Base-by-base conservation (phyloP, 2,797 vertebrate genomes). In the Gallinago stenura region DNA sequence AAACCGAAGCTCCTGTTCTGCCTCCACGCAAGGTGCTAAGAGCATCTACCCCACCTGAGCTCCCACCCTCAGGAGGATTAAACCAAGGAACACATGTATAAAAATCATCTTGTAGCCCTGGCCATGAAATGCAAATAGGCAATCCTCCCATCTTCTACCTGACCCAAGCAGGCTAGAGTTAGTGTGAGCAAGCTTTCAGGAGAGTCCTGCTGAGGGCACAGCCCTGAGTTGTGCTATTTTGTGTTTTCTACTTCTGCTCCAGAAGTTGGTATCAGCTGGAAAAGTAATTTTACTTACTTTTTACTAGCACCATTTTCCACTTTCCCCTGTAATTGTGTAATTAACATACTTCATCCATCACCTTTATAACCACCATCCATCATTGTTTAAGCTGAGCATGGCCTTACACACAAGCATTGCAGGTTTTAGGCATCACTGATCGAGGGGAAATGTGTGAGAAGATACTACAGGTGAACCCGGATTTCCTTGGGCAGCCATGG, bases 341-440 rank as follows among this genome's bases (percentile, higher is more conserved):
- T 93, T 91, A 96, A 76, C 87, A 73, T 31, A 41, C 64, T 87
- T 46, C 46, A 89, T 90, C 72, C 79, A 83, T 90, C 92, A 94
- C 83, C 57, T 91, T 81, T 86, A 81, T 60, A 48, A 35, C 71
- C 60, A 25, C 39, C 66, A 91, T 92, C 73, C 57, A 41, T 76
- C 92, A 70, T 0, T 13, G 56, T 66, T 90, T 45, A 35, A 88
- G 76, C 13, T 80, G 51, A 81, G 77, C 56, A 24, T 1, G 8
- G 83, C 72, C 68, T 43, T 31, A n/a, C n/a, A 64, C 26, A 28
- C 19, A 13, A 86, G 73, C 62, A 26, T 17, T n/a, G 58, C 51
- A 7, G 4, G 1, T 21, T 24, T 84, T 46, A 84, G 60, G 54
- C 10, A 2, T 0, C 0, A 1, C 62, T 54, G 54, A 61, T 16